Conservation (phyloP, 2,113 vertebrate genomes). For the Rhabdomys dilectus region DNA sequence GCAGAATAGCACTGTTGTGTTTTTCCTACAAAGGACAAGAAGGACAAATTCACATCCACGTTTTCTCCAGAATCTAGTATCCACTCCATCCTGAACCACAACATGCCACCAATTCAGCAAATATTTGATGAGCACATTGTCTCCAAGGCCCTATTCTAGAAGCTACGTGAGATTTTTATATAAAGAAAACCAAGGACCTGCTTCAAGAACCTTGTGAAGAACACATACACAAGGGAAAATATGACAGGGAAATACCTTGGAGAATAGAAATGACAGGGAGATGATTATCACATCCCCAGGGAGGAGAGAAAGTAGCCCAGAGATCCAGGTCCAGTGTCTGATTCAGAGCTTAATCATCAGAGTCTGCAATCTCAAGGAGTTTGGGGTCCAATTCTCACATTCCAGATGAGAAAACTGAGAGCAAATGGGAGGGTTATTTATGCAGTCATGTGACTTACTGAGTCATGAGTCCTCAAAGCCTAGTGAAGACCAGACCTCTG, state of each 20-base stretch:
- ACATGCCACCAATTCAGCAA: neutral
- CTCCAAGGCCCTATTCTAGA: neutral
- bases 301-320: neutral
- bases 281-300: neutral
- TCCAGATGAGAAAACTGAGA: neutral
- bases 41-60: neutral
- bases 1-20: neutral
- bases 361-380: neutral
- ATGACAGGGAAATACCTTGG: neutral
- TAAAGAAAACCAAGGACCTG: neutral
- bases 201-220: neutral
- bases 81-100: neutral
- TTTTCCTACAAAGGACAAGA: neutral
- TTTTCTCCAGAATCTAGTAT: neutral
- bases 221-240: neutral
- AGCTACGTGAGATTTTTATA: neutral
- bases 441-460: fast-evolving
- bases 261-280: neutral
- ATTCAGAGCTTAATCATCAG: neutral
- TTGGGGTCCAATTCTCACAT: neutral
- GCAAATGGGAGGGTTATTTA: neutral
- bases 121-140: neutral
- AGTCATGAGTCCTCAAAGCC: neutral
- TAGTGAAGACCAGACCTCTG: neutral
- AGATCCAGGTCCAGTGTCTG: too few relatives aligned